Evolutionary conservation across 2,113 vertebrate species (phyloP).

Genomic region (Sarotherodon lohbergeri): DNA sequence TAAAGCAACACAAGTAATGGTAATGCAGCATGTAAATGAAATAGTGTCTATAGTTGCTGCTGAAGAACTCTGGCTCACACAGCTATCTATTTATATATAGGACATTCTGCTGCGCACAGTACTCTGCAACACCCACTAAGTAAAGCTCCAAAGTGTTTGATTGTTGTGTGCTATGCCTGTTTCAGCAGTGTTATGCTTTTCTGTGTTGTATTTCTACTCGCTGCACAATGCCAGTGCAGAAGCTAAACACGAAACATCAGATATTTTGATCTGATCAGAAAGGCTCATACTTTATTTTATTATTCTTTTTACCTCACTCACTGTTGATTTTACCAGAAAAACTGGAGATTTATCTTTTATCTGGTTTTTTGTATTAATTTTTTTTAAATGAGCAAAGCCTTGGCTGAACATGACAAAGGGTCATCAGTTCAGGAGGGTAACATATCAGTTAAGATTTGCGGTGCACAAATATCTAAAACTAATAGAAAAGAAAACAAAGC

Average conservation of each 20-base stretch:
- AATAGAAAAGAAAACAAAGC: not conserved
- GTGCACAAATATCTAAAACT: not conserved
- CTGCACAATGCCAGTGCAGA: not conserved
- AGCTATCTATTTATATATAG: not conserved
- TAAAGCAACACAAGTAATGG: not conserved
- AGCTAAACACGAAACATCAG: not conserved
- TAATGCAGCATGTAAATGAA: not conserved
- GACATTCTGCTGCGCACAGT: not conserved
- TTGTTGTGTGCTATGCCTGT: not conserved
- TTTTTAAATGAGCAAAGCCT: not conserved
- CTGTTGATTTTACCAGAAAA: not conserved
- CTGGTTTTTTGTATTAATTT: not conserved
- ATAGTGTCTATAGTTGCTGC: not conserved
- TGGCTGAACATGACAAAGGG: not conserved
- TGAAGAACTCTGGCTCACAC: not conserved
- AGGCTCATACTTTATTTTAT: not conserved
- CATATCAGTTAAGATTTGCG: not conserved
- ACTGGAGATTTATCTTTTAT: not conserved
- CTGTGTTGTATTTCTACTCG: not conserved
- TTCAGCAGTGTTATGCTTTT: not conserved
- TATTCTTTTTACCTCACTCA: not conserved
- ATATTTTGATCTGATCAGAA: not conserved
- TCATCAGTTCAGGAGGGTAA: not conserved
- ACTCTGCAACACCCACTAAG: not conserved
- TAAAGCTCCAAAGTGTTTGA: not conserved